phyloP scores from a whole-genome alignment of 2,888 invertebrate genomes.

The Hypomecis atomaria region DNA sequence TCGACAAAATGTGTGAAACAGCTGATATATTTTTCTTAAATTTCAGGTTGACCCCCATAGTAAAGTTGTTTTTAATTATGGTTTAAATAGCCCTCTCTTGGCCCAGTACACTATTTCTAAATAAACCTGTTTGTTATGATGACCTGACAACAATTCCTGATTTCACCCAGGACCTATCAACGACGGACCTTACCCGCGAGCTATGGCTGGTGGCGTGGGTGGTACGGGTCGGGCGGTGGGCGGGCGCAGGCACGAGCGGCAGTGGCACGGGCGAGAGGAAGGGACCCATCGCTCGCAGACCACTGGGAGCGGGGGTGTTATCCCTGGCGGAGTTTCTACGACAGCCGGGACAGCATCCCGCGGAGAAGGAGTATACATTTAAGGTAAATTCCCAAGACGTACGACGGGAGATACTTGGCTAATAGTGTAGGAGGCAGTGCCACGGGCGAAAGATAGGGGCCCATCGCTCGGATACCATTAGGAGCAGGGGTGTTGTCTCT shows the following conservation, averaged over 20 bases:
- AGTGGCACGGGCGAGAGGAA: slow-evolving; percentile 81
- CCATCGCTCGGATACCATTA: no score
- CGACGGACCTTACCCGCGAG: slow-evolving; percentile 92
- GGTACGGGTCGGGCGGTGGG: slow-evolving; percentile 94
- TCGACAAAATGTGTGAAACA: no score
- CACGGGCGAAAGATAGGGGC: no score
- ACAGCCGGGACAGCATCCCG: slow-evolving; percentile 83
- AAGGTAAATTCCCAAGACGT: slow-evolving; percentile 80
- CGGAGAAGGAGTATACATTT: slow-evolving; percentile 92
- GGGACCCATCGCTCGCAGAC: slow-evolving; percentile 87
- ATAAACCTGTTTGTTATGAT: background rate
- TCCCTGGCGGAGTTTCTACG: slow-evolving; percentile 88
- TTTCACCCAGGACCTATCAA: slow-evolving; percentile 89
- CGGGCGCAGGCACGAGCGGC: slow-evolving; percentile 75
- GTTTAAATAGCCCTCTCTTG: no score
- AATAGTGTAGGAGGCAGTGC: no score
- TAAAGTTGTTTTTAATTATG: no score
- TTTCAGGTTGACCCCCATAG: no score
- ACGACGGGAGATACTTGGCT: no score
- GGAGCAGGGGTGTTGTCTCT: no score
- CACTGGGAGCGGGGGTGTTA: slow-evolving; percentile 94
- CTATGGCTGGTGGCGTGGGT: slow-evolving; percentile 95
- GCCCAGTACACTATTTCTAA: no score
- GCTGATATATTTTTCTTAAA: no score
- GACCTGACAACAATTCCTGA: no score